Conservation (phyloP, 2,888 invertebrate genomes). For the Troides helena region DNA sequence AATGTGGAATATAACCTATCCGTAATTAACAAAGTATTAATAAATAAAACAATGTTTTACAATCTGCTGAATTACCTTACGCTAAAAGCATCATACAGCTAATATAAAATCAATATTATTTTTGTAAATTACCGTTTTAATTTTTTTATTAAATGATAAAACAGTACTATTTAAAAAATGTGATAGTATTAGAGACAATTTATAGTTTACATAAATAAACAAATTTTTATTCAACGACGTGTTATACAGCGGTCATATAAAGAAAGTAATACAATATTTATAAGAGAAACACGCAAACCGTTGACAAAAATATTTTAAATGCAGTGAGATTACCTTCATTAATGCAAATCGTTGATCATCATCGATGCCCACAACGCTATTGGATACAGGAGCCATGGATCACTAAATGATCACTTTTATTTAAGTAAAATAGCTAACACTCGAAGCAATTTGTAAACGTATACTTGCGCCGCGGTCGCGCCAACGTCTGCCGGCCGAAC, state of each 20-base stretch:
- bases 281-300: slow-evolving; percentile 9
- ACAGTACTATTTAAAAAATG: too few relatives aligned
- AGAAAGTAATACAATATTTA: slow-evolving; percentile 5
- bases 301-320: not conserved
- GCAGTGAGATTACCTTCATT: slow-evolving; percentile 83
- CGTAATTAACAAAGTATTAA: too few relatives aligned
- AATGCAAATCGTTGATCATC: slow-evolving; percentile 88
- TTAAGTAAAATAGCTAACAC: slow-evolving; percentile 10
- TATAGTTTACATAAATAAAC: too few relatives aligned
- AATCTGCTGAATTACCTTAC: too few relatives aligned
- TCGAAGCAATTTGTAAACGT: not conserved
- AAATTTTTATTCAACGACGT: too few relatives aligned
- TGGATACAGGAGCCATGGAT: slow-evolving; percentile 68
- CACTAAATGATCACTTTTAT: slow-evolving; percentile 23
- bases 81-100: too few relatives aligned
- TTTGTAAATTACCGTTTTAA: too few relatives aligned
- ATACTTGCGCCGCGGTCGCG: slow-evolving; percentile 15
- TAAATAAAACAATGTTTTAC: too few relatives aligned
- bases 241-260: not conserved
- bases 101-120: too few relatives aligned
- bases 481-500: slow-evolving; percentile 11
- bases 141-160: too few relatives aligned
- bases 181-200: too few relatives aligned
- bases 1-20: too few relatives aligned
- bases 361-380: slow-evolving; percentile 78